Evolutionary conservation across 1,140 invertebrate genomes (phyloP).

Genomic region (Microplitis mediator): DNA sequence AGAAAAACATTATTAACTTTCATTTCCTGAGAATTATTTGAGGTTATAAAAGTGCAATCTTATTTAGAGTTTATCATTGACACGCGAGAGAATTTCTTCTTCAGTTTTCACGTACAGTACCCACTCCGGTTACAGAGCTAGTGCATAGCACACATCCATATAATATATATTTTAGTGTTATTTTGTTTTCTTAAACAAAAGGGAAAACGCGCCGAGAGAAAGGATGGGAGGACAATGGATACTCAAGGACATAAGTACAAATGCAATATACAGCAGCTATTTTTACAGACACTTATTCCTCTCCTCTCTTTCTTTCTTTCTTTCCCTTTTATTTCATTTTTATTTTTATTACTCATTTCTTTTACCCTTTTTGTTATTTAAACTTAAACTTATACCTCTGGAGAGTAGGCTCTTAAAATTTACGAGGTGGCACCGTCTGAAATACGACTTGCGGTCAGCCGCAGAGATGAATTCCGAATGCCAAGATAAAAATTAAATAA

Average conservation of each 20-base stretch:
- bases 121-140: too few relatives aligned
- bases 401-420: slow-evolving; percentile 26
- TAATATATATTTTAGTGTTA: too few relatives aligned
- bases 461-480: slow-evolving; percentile 1
- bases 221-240: too few relatives aligned
- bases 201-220: too few relatives aligned
- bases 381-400: slow-evolving; percentile 19
- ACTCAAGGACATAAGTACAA: slow-evolving; percentile 48
- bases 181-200: too few relatives aligned
- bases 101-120: too few relatives aligned
- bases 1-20: slow-evolving; percentile 5
- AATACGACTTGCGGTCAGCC: slow-evolving; percentile 11
- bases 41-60: neutral
- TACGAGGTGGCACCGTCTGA: slow-evolving; percentile 6
- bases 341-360: too few relatives aligned
- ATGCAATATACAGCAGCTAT: slow-evolving; percentile 39
- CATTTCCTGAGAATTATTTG: neutral
- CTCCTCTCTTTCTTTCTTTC: neutral
- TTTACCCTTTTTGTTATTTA: neutral
- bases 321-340: too few relatives aligned
- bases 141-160: too few relatives aligned
- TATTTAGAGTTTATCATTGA: too few relatives aligned
- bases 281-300: slow-evolving; percentile 39
- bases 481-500: slow-evolving; percentile 9
- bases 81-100: too few relatives aligned